Base-by-base conservation (phyloP, 1,140 invertebrate species). In the Cotesia glomerata region DNA sequence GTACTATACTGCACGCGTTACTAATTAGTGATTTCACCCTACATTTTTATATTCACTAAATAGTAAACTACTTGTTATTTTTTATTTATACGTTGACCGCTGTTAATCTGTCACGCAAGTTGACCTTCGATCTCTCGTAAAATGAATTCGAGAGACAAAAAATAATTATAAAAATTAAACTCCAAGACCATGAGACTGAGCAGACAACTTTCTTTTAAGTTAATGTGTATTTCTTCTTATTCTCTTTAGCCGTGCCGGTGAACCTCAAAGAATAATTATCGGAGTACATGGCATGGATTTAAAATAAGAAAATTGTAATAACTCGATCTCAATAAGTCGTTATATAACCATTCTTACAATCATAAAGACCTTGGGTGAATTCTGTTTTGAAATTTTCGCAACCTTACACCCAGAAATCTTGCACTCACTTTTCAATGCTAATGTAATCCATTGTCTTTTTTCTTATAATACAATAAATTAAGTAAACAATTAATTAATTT, bases 1-100 rank as follows among this genome's bases (percentile, higher is more conserved):
- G 39, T 51, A 65, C 14, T 26, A 26, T 26, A 26, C 26, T 39
- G 63, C 63, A 65, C 63, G 63, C 45, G 39, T 39, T 51, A 39
- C 63, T 59, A 65, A 39, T 51, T 65, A 51, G 16, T 65, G 14
- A 65, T 65, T 65, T 65, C 63, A 65, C 45, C 63, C 63, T 59
- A 18, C 18, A 18, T 32, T 18, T 59, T 59, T 18, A 26, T 26
- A 59, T 13, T 59, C 7, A 32, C 7, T 9, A 32, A 18, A 26
- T 26, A 26, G 26, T 26, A 26, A 18, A 18, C 9, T 32, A 18
- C 18, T 34, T 59, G 52, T 45, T 45, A 3, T 56, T 56, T 18
- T 18, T 56, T 18, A 56, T 56, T 14, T 14, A 16, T 56, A 56
- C n/a, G 0, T 13, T 56, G n/a, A 56, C n/a, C 52, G 52, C 52